These are phyloP conservation scores for Rugalucina vietnamica DNA, from an alignment of 2,888 invertebrate species.

Conservation along the genomic window DNA sequence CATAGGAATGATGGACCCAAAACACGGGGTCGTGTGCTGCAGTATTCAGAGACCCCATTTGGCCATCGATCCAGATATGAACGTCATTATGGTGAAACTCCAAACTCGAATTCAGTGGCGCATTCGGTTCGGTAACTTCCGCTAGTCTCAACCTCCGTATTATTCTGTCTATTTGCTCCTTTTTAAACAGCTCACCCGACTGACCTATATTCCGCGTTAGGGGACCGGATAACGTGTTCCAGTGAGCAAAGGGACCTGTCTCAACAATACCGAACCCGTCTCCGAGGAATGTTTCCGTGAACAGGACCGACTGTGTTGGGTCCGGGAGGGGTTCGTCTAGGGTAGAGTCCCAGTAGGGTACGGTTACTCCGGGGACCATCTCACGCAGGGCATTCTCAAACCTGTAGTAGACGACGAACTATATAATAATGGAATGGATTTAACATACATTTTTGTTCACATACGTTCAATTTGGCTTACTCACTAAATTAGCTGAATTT, in stretches of 20 bases:
- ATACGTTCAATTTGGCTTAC: too few species aligned
- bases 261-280: conserved; percentile 71
- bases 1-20: conserved; percentile 75
- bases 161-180: conserved; percentile 62
- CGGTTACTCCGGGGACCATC: conserved; percentile 69
- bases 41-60: conserved; percentile 72
- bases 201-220: conserved; percentile 72
- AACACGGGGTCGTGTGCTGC: conserved; percentile 76
- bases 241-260: conserved; percentile 75
- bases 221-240: conserved; percentile 70
- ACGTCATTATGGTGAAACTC: conserved; percentile 77
- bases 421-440: too few species aligned
- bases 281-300: conserved; percentile 72
- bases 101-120: conserved; percentile 68
- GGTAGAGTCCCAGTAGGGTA: conserved; percentile 79
- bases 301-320: conserved; percentile 70
- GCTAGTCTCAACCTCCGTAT: conserved; percentile 51
- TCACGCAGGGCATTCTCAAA: conserved; percentile 77
- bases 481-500: too few species aligned
- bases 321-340: conserved; percentile 68
- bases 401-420: conserved; percentile 63
- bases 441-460: too few species aligned
- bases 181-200: conserved; percentile 69
- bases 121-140: conserved; percentile 68
- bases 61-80: conserved; percentile 75